Evolutionary conservation across 2,113 vertebrate genomes (phyloP).

Genomic region (Irena cyanogastra): DNA sequence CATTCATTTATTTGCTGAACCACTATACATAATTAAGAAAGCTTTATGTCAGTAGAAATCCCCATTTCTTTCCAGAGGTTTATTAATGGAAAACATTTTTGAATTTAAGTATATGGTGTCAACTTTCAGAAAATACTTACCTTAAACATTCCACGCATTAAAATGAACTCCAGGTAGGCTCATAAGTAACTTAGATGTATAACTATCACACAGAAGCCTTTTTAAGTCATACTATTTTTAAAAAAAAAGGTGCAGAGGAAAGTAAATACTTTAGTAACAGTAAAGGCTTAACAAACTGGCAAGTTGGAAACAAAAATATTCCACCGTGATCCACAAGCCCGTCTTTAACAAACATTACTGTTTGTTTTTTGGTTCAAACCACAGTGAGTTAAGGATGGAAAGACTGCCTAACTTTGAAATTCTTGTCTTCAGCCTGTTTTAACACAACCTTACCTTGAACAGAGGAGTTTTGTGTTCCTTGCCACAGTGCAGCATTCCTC

Average conservation of each 20-base stretch:
- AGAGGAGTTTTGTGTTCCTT: slow-evolving; percentile 20
- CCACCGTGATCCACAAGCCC: not conserved
- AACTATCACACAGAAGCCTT: not conserved
- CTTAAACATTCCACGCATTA: not conserved
- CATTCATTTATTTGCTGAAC: not conserved
- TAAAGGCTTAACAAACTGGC: not conserved
- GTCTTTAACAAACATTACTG: not conserved
- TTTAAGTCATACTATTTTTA: not conserved
- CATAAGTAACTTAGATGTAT: not conserved
- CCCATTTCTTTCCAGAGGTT: not conserved
- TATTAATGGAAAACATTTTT: not conserved
- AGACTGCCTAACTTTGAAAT: not conserved
- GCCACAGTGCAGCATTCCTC: not conserved
- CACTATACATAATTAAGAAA: not conserved
- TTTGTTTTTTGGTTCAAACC: slow-evolving; percentile 9
- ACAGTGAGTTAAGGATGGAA: slow-evolving; percentile 11
- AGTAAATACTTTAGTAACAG: not conserved
- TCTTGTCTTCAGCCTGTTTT: not conserved
- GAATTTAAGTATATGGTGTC: not conserved
- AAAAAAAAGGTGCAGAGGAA: not conserved
- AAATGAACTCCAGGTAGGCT: not conserved
- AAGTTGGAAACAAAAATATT: not conserved
- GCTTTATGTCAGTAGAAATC: not conserved
- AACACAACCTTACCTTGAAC: slow-evolving; percentile 1
- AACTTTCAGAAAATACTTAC: not conserved